Base-by-base conservation (phyloP, 2,888 invertebrate genomes). In the Hololepta plana region DNA sequence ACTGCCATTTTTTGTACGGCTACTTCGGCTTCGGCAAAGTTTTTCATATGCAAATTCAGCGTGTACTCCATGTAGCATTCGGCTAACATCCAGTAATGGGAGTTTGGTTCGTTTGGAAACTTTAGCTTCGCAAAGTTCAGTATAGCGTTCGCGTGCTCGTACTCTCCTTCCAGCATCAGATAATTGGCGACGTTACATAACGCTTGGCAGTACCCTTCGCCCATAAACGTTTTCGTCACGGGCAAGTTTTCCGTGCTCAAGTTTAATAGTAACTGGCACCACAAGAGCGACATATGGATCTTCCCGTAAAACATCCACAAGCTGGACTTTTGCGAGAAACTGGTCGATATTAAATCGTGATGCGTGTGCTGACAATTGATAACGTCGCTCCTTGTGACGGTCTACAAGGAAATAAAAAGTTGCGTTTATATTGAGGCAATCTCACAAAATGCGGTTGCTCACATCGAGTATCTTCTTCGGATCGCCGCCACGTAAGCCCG, bases 221-320 rank as follows among this genome's bases (percentile, higher is more conserved):
- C 17, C n/a, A n/a, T n/a, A n/a, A 36, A 35, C 3, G 36, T 36
- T 24, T 34, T 36, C 4, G 32, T 37, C 16, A 37, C 24, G 6
- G 40, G 32, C 43, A 58, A 58, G 37, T 60, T 59, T 46, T 75
- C 72, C 2, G 74, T 67, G 45, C 80, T 77, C 10, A 81, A 61
- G 38, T 76, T 69, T 1, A 88, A 58, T 15, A 85, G 55, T 8
- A 85, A 52, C 49, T 88, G 87, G 25, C 80, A 72, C 49, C 72
- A 75, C 16, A 88, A 58, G 0, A 76, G 74, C 0, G 79, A 72
- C 67, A 87, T 74, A 50, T 84, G 80, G 2, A 75, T 72, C 51
- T 84, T 80, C 1, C 91, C 91, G 48, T 87, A 90, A 28, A 82
- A 66, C 8, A 74, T 66, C 90, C 90, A 90, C 6, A 91, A 58